Percentiles rank a stretch among this genome's conserved stretches.
These are phyloP conservation scores for Vanessa cardui DNA, from an alignment of 2,888 invertebrate species.

Conservation along the genomic window DNA sequence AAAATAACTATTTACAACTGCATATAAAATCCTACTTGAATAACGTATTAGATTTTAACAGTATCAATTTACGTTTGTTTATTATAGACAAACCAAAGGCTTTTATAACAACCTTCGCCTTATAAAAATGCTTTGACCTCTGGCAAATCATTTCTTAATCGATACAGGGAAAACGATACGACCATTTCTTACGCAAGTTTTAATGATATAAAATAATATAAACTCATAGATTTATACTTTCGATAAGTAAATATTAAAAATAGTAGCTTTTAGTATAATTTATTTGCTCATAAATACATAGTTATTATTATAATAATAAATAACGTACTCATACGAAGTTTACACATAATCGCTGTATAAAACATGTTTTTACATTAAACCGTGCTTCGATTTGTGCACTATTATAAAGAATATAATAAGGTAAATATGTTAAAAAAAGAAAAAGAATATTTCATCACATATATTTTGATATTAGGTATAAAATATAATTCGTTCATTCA, in stretches of 20 bases:
- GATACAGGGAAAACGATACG: neutral
- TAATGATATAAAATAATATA: conserved; percentile 1
- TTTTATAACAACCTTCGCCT: neutral
- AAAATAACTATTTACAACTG: no score
- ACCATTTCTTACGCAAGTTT: neutral
- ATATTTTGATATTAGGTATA: no score
- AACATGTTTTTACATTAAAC: neutral
- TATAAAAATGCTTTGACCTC: neutral
- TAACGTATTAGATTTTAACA: no score
- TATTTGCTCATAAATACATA: neutral
- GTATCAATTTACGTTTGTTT: no score
- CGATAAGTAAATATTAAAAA: neutral
- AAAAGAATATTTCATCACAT: no score
- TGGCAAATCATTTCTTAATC: neutral
- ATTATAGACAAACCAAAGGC: no score
- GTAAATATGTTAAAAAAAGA: no score
- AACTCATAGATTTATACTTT: neutral
- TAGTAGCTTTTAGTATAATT: neutral
- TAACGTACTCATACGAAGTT: neutral
- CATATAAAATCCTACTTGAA: no score
- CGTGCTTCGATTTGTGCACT: no score
- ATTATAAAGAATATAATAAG: no score
- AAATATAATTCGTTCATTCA: no score
- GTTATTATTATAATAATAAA: neutral
- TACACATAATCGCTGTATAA: neutral